Percentiles rank a stretch among this genome's conserved stretches.
These are phyloP conservation scores for Xiphias gladius DNA, from an alignment of 2,113 vertebrate genomes.

Conservation along the genomic window DNA sequence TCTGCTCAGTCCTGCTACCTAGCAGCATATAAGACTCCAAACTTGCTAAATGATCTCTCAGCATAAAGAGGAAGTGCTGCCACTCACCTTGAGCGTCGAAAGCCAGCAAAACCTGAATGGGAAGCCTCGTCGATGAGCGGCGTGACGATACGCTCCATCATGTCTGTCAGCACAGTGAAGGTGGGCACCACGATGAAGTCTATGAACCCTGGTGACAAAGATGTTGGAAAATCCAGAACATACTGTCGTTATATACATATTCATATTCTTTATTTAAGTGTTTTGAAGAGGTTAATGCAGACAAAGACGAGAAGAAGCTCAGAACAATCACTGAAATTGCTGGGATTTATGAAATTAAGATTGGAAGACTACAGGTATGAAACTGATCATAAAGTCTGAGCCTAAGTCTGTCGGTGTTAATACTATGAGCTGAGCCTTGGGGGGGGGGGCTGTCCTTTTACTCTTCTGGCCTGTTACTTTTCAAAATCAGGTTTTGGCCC, in stretches of 20 bases:
- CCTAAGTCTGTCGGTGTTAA: too few species aligned
- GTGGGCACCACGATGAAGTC: conserved; percentile 99
- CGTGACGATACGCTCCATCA: conserved; percentile 96
- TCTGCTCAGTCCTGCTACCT: not conserved
- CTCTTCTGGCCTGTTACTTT: not conserved
- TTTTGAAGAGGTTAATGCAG: not conserved
- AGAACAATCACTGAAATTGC: too few species aligned
- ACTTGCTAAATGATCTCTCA: not conserved
- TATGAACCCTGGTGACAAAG: conserved; percentile 90
- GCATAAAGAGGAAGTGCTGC: not conserved
- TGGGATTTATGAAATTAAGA: too few species aligned
- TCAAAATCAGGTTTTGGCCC: not conserved
- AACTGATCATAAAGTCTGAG: too few species aligned
- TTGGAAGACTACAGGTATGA: too few species aligned
- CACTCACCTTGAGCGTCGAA: conserved; percentile 91
- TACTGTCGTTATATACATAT: not conserved
- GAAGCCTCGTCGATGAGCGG: conserved; percentile 93
- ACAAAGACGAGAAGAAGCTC: not conserved
- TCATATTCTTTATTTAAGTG: not conserved
- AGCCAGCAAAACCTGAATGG: conserved; percentile 85
- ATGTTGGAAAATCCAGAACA: not conserved
- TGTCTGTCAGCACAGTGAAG: conserved; percentile 96
- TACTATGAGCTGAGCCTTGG: too few species aligned
- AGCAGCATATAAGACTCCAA: not conserved
- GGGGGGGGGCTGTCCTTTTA: not conserved